phyloP scores from a whole-genome alignment of 2,888 invertebrate species.

The Antheraea assamensis region DNA sequence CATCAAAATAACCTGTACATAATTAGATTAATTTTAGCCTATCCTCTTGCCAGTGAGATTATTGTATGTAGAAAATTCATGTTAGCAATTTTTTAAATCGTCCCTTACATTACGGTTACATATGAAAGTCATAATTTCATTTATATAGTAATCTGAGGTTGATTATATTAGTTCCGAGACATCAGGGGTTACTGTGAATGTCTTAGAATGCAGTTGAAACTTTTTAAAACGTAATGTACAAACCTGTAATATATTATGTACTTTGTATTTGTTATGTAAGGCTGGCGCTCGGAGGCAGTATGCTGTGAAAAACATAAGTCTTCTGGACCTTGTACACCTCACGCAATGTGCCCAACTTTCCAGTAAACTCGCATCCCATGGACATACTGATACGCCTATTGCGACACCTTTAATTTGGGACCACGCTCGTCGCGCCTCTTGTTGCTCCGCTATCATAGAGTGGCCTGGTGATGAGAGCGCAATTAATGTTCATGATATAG shows the following conservation, averaged over 20 bases:
- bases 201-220: too few species aligned
- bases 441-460: constrained; percentile 73
- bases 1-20: constrained; percentile 62
- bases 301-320: constrained; percentile 64
- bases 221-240: not conserved
- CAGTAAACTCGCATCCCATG: constrained; percentile 68
- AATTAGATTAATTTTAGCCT: constrained; percentile 7
- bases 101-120: not conserved
- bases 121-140: not conserved
- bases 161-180: not conserved
- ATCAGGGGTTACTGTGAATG: too few species aligned
- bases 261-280: constrained; percentile 67
- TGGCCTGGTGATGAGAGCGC: constrained; percentile 51
- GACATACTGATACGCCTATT: constrained; percentile 55
- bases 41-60: too few species aligned
- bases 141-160: not conserved
- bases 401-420: constrained; percentile 63
- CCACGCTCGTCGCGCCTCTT: constrained; percentile 52
- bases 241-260: constrained; percentile 70
- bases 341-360: constrained; percentile 70
- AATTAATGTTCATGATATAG: not conserved
- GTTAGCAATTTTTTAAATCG: not conserved
- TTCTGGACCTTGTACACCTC: constrained; percentile 51
- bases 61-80: too few species aligned
- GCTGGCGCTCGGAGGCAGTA: constrained; percentile 68